A percentile compares a stretch with the other conserved stretches of the same genome.
Evolutionary conservation across 2,888 invertebrate genomes (phyloP).

Genomic region (Odontomyia ornata): DNA sequence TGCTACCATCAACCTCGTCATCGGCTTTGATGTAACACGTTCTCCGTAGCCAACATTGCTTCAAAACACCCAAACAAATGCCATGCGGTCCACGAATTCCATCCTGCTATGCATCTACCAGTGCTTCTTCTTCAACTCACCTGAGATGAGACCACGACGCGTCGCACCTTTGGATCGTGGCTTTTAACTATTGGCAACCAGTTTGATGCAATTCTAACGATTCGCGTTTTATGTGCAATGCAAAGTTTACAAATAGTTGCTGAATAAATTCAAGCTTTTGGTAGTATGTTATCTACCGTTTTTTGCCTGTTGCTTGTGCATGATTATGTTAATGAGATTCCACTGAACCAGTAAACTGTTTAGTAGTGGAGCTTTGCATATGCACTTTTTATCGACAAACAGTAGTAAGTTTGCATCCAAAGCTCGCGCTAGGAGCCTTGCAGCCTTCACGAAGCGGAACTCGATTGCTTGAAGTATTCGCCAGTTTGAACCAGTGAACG

Average conservation of each 20-base stretch:
- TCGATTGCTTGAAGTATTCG: background rate
- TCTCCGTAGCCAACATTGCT: background rate
- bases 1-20: background rate
- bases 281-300: background rate
- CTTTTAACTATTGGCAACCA: background rate
- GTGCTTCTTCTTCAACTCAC: background rate
- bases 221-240: too few relatives aligned
- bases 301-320: background rate
- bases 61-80: conserved; percentile 26
- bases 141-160: background rate
- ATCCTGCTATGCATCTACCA: background rate
- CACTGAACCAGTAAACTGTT: too few relatives aligned
- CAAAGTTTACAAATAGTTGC: background rate
- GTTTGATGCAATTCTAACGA: background rate
- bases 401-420: too few relatives aligned
- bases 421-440: too few relatives aligned
- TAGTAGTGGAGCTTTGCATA: too few relatives aligned
- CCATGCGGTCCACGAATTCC: conserved; percentile 24
- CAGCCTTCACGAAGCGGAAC: background rate
- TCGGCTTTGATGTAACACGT: conserved; percentile 10
- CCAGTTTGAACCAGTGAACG: background rate
- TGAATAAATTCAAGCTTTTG: background rate
- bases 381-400: too few relatives aligned
- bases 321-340: background rate
- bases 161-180: background rate